Evolutionary conservation across 2,888 invertebrate genomes (phyloP), one percentile per base, ranked within the genome.

Genomic region (Callosobruchus maculatus): DNA sequence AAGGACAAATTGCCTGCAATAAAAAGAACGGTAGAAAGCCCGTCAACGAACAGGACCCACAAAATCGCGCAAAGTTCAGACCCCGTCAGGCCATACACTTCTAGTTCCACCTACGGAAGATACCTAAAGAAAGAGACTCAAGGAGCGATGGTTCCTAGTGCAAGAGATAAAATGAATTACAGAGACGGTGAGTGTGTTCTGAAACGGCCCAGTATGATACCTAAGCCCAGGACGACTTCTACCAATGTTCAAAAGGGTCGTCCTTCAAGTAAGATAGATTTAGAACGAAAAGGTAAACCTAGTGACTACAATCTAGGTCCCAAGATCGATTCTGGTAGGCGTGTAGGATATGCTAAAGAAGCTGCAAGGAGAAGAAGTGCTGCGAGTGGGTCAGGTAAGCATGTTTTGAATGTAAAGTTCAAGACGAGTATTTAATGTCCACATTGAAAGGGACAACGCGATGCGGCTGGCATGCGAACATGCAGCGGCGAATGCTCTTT

Each of bases 201-300:
- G n/a, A 76, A 74, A 66, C 71, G 70, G 68, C 76, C 73, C 18
- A 76, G 76, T 70, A 67, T 74, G 72, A 76, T 76, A 31, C 76
- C 76, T 13, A 74, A 73, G 26, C 67, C 74, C 26, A 71, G 74
- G 22, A 68, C 68, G 20, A 68, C 66, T 31, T 70, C 68, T 20
- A 71, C 68, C 13, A 49, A 3, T 49, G 49, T 18, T 13, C 49
- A 7, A 13, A 49, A 49, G 49, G 13, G 5, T 49, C 49, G 13
- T 49, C 49, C 49, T 49, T 7, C 49, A 18, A 49, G 49, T 18
- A 49, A 49, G 49, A 49, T 49, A 13, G 49, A 49, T 49, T 49
- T 49, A 49, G 9, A 49, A 49, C 4, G 49, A 18, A 49, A 49
- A 18, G 49, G 13, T 49, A 49, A 49, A 18, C 49, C 49, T 49